Evolutionary conservation across 2,888 invertebrate genomes (phyloP).

Genomic region (Acronicta aceris): DNA sequence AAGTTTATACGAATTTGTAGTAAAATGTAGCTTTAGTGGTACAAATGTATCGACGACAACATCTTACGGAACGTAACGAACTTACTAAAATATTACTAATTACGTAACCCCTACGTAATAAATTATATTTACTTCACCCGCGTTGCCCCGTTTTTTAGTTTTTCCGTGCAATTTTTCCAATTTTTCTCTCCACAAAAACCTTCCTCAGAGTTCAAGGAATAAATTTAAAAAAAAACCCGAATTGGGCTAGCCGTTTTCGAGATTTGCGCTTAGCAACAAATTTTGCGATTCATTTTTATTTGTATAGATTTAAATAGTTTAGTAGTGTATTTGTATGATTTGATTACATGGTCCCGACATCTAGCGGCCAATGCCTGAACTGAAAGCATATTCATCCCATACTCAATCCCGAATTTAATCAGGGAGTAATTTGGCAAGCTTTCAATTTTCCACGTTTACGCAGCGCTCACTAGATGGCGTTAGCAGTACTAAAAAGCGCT

Average conservation of each 20-base stretch:
- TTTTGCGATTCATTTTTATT: too few relatives aligned
- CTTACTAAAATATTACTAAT: constrained; percentile 47
- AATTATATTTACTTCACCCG: too few relatives aligned
- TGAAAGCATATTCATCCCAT: constrained; percentile 34
- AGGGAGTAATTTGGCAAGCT: constrained; percentile 62
- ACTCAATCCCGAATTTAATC: constrained; percentile 44
- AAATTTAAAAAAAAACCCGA: too few relatives aligned
- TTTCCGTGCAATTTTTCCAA: too few relatives aligned
- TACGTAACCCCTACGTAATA: constrained; percentile 32
- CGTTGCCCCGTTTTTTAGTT: too few relatives aligned
- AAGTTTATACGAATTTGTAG: constrained; percentile 33
- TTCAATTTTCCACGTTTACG: constrained; percentile 67
- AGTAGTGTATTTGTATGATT: constrained; percentile 3
- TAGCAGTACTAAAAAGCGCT: constrained; percentile 53
- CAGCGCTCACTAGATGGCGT: constrained; percentile 71
- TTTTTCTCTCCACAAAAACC: too few relatives aligned
- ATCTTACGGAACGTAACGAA: constrained; percentile 23
- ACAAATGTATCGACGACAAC: constrained; percentile 23
- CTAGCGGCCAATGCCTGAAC: constrained; percentile 49
- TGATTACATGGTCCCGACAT: constrained; percentile 48
- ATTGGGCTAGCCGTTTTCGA: too few relatives aligned
- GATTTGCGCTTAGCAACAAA: too few relatives aligned
- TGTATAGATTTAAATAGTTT: constrained; percentile 18
- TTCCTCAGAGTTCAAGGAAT: too few relatives aligned
- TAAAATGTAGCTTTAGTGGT: constrained; percentile 17